Conservation (phyloP, 2,113 vertebrate species). For the Lagenorhynchus albirostris region DNA sequence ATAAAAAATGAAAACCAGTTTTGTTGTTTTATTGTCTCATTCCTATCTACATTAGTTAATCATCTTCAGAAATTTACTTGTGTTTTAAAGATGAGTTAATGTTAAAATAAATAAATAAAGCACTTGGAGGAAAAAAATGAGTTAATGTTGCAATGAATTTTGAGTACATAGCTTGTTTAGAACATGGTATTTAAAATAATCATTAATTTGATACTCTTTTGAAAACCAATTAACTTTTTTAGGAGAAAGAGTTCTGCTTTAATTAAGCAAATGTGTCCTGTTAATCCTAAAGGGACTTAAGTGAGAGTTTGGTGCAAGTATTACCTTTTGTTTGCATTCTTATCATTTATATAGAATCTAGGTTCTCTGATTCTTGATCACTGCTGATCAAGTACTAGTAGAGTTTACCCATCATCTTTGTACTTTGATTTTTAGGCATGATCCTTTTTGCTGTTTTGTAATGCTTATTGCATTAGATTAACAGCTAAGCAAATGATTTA, state of each 20-base stretch:
- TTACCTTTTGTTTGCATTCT: conserved; percentile 19
- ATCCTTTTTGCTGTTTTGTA: neutral
- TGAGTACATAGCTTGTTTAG: neutral
- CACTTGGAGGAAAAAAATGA: neutral
- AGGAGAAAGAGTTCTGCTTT: neutral
- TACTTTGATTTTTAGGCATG: neutral
- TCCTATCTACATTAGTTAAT: neutral
- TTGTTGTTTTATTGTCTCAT: neutral
- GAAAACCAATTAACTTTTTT: neutral
- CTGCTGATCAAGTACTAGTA: neutral
- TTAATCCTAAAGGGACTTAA: neutral
- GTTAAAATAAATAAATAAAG: neutral
- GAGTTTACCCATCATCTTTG: neutral
- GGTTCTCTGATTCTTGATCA: conserved; percentile 24
- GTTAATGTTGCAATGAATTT: neutral
- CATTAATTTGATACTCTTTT: neutral
- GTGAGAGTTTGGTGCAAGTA: neutral
- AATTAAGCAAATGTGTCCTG: neutral
- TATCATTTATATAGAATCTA: conserved; percentile 17
- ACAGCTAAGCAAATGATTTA: neutral
- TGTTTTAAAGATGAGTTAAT: neutral
- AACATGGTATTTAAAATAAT: neutral
- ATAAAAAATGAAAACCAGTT: conserved; percentile 3
- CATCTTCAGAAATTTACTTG: conserved; percentile 13
- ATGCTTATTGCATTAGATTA: neutral